Evolutionary conservation across 2,797 vertebrate species (phyloP).

Genomic region (Tragelaphus eurycerus): DNA sequence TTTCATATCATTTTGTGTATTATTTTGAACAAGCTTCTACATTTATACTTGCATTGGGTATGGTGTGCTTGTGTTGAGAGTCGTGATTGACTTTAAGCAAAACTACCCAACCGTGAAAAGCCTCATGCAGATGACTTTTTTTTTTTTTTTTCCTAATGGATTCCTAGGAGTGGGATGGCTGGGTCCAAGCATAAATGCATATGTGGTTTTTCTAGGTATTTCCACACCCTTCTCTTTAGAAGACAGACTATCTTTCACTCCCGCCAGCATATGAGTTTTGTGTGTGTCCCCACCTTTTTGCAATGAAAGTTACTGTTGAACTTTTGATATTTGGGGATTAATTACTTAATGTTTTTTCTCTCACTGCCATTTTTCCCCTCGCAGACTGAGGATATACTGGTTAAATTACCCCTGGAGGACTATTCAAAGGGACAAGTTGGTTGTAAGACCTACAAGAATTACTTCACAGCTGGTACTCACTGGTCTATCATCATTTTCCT

Average conservation of each 20-base stretch:
- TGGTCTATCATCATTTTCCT: constrained; percentile 83
- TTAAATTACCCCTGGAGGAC: constrained; percentile 85
- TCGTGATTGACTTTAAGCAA: not conserved
- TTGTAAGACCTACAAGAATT: constrained; percentile 88
- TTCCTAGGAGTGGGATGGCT: not conserved
- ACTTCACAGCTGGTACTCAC: constrained; percentile 88
- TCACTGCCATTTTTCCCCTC: not conserved
- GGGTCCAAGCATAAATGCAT: not conserved
- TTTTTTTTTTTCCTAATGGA: not conserved
- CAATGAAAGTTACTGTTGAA: accelerated
- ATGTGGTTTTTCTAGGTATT: accelerated
- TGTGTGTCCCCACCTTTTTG: not conserved
- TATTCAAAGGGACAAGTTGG: constrained; percentile 89
- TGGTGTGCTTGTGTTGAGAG: not conserved
- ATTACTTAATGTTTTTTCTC: not conserved
- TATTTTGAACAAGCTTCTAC: not conserved
- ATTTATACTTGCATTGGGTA: not conserved
- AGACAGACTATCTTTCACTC: too few species aligned
- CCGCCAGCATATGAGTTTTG: accelerated
- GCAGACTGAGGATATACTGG: constrained; percentile 85
- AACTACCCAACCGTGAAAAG: not conserved
- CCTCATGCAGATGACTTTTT: not conserved
- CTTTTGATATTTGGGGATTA: not conserved
- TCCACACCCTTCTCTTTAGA: not conserved
- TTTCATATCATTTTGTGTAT: not conserved